phyloP scores from a whole-genome alignment of 2,113 vertebrate species.

The Sander lucioperca region DNA sequence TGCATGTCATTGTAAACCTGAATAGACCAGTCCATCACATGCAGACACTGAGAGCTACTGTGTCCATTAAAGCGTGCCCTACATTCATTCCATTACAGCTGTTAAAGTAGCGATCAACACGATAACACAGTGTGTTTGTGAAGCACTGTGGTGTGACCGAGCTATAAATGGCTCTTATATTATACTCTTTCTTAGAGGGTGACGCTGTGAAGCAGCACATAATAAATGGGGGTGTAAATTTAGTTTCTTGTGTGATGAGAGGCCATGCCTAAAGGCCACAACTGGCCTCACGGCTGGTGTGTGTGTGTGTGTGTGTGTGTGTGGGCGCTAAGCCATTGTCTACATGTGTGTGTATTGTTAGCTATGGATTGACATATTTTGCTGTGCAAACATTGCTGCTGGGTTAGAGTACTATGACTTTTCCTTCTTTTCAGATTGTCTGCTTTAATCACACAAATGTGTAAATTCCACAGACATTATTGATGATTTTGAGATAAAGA shows the following conservation, averaged over 20 bases:
- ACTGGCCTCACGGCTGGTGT: not conserved
- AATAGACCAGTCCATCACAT: slow-evolving; percentile 49
- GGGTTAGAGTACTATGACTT: not conserved
- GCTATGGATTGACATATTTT: slow-evolving; percentile 7
- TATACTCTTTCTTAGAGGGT: slow-evolving; percentile 18
- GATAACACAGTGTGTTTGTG: slow-evolving; percentile 39
- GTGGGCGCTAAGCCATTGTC: slow-evolving; percentile 5
- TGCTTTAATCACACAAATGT: slow-evolving; percentile 1
- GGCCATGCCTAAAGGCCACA: slow-evolving; percentile 52
- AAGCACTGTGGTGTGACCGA: slow-evolving; percentile 45
- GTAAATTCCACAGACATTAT: not conserved
- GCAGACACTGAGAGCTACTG: slow-evolving; percentile 29
- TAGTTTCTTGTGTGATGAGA: slow-evolving; percentile 29
- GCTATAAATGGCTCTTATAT: slow-evolving; percentile 52
- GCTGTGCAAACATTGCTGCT: not conserved
- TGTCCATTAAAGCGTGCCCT: slow-evolving; percentile 46
- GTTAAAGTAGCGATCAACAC: slow-evolving; percentile 12
- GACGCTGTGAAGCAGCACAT: slow-evolving; percentile 28
- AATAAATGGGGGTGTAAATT: slow-evolving; percentile 46
- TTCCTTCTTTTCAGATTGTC: not conserved
- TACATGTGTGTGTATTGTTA: slow-evolving; percentile 10
- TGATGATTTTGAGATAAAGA: not conserved
- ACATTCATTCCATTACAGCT: slow-evolving; percentile 39
- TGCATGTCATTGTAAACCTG: slow-evolving; percentile 28
- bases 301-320: slow-evolving; percentile 20